Evolutionary conservation across 2,797 vertebrate species (phyloP).

Genomic region (Cyclopterus lumpus): DNA sequence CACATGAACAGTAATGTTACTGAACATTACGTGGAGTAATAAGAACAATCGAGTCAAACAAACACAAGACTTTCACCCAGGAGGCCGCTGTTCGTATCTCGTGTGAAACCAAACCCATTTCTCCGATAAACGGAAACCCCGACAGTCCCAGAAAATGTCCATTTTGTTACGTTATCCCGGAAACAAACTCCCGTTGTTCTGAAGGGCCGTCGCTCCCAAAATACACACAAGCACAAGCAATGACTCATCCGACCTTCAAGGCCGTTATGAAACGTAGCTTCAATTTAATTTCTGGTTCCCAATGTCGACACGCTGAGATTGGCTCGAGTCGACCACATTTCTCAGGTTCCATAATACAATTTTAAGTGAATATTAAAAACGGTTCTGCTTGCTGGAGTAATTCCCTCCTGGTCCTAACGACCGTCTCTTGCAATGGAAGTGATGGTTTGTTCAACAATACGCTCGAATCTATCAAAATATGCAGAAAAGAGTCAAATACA

Average conservation of each 20-base stretch:
- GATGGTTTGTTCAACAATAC: not conserved
- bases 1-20: too few species aligned
- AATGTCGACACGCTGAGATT: not conserved
- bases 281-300: not conserved
- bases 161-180: not conserved
- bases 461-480: not conserved
- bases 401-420: not conserved
- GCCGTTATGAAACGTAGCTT: not conserved
- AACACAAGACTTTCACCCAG: not conserved
- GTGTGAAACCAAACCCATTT: too few species aligned
- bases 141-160: too few species aligned
- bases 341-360: not conserved
- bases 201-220: not conserved
- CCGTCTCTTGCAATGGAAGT: not conserved
- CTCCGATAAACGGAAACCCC: too few species aligned
- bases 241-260: not conserved
- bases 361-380: not conserved
- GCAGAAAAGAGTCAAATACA: not conserved
- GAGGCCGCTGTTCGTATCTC: too few species aligned
- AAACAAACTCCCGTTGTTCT: not conserved
- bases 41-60: not conserved
- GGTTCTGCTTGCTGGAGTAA: not conserved
- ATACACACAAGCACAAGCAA: not conserved
- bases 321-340: not conserved
- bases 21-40: too few species aligned